phyloP scores from a whole-genome alignment of 2,888 invertebrate species.

The Ennomos erosarius region DNA sequence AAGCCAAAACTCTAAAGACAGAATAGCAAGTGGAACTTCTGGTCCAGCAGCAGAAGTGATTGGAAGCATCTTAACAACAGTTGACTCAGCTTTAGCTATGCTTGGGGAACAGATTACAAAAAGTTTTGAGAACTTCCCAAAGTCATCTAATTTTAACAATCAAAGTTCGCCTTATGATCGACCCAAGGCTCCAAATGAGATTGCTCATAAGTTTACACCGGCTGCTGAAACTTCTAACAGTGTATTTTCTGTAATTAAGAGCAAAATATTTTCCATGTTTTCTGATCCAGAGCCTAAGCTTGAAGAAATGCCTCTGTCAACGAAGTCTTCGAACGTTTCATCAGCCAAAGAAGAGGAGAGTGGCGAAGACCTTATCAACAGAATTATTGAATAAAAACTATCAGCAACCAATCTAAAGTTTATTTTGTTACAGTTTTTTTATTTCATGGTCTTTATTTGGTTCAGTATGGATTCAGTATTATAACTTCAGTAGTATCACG shows the following conservation, averaged over 20 bases:
- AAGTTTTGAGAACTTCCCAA: conserved; percentile 35
- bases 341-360: conserved; percentile 27
- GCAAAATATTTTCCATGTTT: conserved; percentile 56
- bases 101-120: conserved; percentile 38
- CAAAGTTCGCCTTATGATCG: conserved; percentile 47
- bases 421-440: no score
- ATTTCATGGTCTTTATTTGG: no score
- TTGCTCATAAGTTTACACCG: conserved; percentile 20
- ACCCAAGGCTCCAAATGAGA: conserved; percentile 32
- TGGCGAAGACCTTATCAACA: conserved; percentile 36
- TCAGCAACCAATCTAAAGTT: no score
- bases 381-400: conserved; percentile 24
- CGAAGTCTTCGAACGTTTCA: conserved; percentile 6
- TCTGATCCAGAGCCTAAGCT: conserved; percentile 36
- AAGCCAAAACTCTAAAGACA: conserved; percentile 4
- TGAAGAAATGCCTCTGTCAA: conserved; percentile 18
- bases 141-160: conserved; percentile 33
- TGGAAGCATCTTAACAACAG: conserved; percentile 41
- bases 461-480: no score
- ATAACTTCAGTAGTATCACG: no score
- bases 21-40: no score
- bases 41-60: conserved; percentile 11
- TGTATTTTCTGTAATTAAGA: conserved; percentile 52
- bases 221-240: conserved; percentile 34
- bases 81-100: conserved; percentile 48